Conservation (phyloP, 1,140 invertebrate species). For the Neuroterus valhalla region DNA sequence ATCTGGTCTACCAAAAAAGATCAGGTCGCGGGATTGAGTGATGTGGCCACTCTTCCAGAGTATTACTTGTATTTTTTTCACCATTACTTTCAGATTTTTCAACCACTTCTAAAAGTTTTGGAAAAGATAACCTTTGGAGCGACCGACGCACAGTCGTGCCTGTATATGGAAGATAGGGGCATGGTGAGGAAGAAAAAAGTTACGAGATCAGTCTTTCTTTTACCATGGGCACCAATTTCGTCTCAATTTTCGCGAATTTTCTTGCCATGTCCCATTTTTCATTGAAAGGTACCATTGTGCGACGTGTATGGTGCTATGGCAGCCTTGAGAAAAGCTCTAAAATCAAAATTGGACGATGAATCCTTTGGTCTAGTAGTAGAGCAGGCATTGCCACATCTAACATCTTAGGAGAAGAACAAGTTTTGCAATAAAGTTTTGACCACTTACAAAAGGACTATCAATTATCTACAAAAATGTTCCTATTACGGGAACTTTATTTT, state of each 20-base stretch:
- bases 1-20: conserved; percentile 40
- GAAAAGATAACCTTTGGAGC: background rate
- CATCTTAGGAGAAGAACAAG: background rate
- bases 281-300: too few species aligned
- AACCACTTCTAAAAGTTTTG: conserved; percentile 19
- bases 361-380: conserved; percentile 31
- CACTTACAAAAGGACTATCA: conserved; percentile 28
- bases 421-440: conserved; percentile 22
- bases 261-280: too few species aligned
- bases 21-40: conserved; percentile 32
- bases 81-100: conserved; percentile 35
- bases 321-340: conserved; percentile 23
- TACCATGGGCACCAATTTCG: too few species aligned
- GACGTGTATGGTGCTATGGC: conserved; percentile 27
- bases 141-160: too few species aligned
- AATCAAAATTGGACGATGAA: conserved; percentile 7
- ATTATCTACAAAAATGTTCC: conserved; percentile 35
- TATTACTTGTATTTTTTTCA: conserved; percentile 46
- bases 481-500: conserved; percentile 29
- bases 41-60: conserved; percentile 25
- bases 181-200: too few species aligned
- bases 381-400: conserved; percentile 31
- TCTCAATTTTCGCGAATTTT: too few species aligned
- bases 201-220: too few species aligned
- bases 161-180: too few species aligned